A percentile compares a stretch with the other conserved stretches of the same genome.
These are phyloP conservation scores for Plutella xylostella DNA, from an alignment of 2,888 invertebrate genomes.

Conservation along the genomic window DNA sequence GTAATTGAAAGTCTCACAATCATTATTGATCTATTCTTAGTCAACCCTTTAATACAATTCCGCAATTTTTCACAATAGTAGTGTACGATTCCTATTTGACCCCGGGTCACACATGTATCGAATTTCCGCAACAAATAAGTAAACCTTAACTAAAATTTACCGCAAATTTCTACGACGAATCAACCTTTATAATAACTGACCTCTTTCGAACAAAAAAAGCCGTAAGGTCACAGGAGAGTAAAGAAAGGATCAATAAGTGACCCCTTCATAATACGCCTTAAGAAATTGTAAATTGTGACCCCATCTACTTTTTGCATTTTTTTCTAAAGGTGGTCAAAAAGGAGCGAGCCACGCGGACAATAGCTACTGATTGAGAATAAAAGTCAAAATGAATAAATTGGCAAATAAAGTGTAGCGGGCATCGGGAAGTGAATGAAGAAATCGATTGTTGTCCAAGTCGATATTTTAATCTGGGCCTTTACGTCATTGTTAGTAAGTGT, in stretches of 20 bases:
- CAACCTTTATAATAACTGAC: conserved; percentile 18
- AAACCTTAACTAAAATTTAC: conserved; percentile 39
- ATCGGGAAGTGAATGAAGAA: neutral
- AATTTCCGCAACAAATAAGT: conserved; percentile 34
- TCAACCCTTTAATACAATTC: conserved; percentile 18
- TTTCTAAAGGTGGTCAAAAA: conserved; percentile 45
- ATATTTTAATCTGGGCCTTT: no score
- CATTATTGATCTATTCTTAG: no score
- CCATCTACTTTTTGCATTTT: conserved; percentile 26
- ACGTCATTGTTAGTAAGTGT: no score
- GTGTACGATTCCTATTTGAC: conserved; percentile 38
- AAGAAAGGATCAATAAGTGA: conserved; percentile 30
- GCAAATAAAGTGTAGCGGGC: conserved; percentile 8
- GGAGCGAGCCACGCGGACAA: conserved; percentile 47
- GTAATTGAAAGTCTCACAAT: neutral
- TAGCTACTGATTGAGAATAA: conserved; percentile 44
- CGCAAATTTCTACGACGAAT: conserved; percentile 33
- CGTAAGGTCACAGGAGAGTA: conserved; percentile 1
- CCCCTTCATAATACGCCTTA: conserved; percentile 32
- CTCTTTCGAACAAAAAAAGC: conserved; percentile 11
- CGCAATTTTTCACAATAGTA: conserved; percentile 3
- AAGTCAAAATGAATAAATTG: conserved; percentile 34
- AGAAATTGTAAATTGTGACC: conserved; percentile 43
- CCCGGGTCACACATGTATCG: conserved; percentile 55
- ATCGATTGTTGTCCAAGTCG: neutral